Evolutionary conservation across 2,113 vertebrate species (phyloP).

Genomic region (Lycaon pictus): DNA sequence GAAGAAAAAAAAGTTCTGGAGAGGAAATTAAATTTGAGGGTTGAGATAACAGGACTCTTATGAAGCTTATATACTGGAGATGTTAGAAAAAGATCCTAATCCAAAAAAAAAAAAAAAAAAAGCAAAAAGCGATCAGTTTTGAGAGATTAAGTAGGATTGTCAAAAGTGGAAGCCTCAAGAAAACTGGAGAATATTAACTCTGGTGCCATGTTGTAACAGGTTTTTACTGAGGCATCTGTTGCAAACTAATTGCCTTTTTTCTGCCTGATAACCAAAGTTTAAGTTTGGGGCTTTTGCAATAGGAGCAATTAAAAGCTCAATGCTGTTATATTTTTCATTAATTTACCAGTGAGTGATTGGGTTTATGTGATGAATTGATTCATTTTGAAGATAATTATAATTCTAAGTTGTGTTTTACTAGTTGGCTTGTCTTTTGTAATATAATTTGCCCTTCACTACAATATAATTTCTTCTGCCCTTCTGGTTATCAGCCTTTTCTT

Average conservation of each 20-base stretch:
- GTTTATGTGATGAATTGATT: conserved; percentile 84
- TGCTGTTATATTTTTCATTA: conserved; percentile 79
- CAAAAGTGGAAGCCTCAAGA: conserved; percentile 80
- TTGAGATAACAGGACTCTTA: conserved; percentile 78
- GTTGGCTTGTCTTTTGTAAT: conserved; percentile 84
- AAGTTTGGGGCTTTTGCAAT: conserved; percentile 73
- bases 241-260: conserved; percentile 84
- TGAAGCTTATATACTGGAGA: conserved; percentile 59
- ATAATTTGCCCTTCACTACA: conserved; percentile 81
- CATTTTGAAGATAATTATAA: conserved; percentile 83
- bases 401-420: conserved; percentile 82
- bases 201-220: conserved; percentile 68
- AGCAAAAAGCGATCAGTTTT: conserved; percentile 82
- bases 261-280: conserved; percentile 78
- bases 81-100: conserved; percentile 79
- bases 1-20: conserved; percentile 48
- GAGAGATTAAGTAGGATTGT: conserved; percentile 74
- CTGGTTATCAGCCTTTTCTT: conserved; percentile 65
- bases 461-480: conserved; percentile 78
- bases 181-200: conserved; percentile 84
- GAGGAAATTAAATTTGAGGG: conserved; percentile 87
- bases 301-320: conserved; percentile 84
- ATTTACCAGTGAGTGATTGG: conserved; percentile 76
- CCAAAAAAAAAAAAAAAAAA: neutral
- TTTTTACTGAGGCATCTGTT: conserved; percentile 79